These are phyloP conservation scores for Eumaeus atala DNA, from an alignment of 1,140 invertebrate species.

Conservation along the genomic window DNA sequence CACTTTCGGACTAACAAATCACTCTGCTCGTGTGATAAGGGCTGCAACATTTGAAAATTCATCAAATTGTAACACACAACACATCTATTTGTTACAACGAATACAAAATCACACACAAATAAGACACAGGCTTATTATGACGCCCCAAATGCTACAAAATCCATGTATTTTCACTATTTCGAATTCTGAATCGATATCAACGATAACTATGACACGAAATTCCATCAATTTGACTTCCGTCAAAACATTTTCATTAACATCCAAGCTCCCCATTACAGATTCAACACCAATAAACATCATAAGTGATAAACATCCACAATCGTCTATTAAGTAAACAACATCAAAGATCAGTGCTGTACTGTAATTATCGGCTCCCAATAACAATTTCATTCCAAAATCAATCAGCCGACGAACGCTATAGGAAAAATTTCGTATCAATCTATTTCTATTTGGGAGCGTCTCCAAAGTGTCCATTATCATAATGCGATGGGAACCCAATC, in stretches of 20 bases:
- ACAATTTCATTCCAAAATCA: constrained; percentile 37
- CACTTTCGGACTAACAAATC: too few species aligned
- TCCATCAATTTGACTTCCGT: background rate
- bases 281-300: background rate
- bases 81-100: too few species aligned
- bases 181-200: background rate
- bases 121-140: too few species aligned
- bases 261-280: background rate
- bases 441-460: constrained; percentile 60
- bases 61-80: too few species aligned
- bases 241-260: background rate
- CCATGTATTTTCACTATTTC: background rate
- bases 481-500: constrained; percentile 65
- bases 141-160: too few species aligned
- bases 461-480: constrained; percentile 60
- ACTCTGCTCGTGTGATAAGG: too few species aligned
- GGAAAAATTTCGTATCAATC: constrained; percentile 65
- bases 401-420: constrained; percentile 37
- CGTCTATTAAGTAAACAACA: constrained; percentile 3
- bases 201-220: background rate
- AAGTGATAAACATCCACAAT: background rate
- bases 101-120: too few species aligned
- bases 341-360: constrained; percentile 2
- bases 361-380: constrained; percentile 24
- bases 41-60: too few species aligned